Conservation (phyloP, 2,888 invertebrate genomes). For the Scaptomyza polygonia region DNA sequence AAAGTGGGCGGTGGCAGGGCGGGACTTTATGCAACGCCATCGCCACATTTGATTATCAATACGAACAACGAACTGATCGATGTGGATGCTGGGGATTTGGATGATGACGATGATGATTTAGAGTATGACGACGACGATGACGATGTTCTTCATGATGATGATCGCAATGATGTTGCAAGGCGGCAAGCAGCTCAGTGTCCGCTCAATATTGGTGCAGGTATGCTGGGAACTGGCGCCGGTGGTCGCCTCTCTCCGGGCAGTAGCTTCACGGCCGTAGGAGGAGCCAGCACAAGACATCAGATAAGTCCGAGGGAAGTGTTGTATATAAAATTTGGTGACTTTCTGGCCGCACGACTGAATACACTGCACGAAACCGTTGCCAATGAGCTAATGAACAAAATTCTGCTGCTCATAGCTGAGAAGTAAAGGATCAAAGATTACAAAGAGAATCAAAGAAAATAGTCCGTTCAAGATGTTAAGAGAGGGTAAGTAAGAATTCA, state of each 20-base stretch:
- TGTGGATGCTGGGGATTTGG: conserved; percentile 70
- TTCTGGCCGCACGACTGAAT: conserved; percentile 82
- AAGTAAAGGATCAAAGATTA: conserved; percentile 51
- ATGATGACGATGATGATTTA: conserved; percentile 65
- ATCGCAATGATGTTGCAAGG: conserved; percentile 45
- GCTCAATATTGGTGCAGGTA: conserved; percentile 33
- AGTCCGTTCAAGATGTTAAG: conserved; percentile 7
- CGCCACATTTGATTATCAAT: conserved; percentile 64
- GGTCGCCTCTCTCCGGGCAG: conserved; percentile 58
- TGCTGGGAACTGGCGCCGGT: conserved; percentile 32
- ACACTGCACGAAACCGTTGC: conserved; percentile 81
- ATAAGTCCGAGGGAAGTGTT: conserved; percentile 78
- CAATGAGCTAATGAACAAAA: conserved; percentile 83
- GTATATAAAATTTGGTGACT: conserved; percentile 82
- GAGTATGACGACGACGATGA: conserved; percentile 71
- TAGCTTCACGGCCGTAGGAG: conserved; percentile 55
- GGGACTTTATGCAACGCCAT: conserved; percentile 56
- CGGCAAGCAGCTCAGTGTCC: conserved; percentile 19
- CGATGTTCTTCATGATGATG: conserved; percentile 32
- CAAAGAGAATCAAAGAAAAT: conserved; percentile 14
- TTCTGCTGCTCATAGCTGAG: conserved; percentile 81
- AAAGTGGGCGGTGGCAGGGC: conserved; percentile 14
- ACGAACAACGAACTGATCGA: conserved; percentile 74
- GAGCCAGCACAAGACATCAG: conserved; percentile 41
- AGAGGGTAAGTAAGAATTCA: conserved; percentile 20